These are phyloP conservation scores for Drosophila maculinotata DNA, from an alignment of 2,888 invertebrate species.

Conservation along the genomic window DNA sequence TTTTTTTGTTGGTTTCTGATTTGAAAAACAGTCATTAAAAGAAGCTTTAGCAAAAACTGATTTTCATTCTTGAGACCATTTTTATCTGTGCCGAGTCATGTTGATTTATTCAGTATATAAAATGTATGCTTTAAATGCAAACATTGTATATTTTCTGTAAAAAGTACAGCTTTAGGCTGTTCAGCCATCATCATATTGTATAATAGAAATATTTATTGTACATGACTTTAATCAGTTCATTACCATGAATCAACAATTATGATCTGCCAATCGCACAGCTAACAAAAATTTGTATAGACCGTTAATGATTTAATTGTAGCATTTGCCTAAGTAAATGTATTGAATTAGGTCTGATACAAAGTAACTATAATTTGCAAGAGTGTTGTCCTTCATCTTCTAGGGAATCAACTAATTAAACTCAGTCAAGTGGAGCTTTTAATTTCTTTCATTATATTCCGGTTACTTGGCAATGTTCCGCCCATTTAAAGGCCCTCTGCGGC, in stretches of 20 bases:
- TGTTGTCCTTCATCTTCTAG: background rate
- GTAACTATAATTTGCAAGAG: background rate
- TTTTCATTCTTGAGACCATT: too few species aligned
- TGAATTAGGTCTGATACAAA: conserved; percentile 11
- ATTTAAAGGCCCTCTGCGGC: background rate
- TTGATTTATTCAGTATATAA: background rate
- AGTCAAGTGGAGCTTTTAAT: background rate
- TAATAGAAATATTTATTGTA: background rate
- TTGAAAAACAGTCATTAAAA: too few species aligned
- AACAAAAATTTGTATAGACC: background rate
- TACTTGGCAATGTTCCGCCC: background rate
- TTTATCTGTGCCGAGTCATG: too few species aligned
- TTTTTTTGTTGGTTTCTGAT: too few species aligned
- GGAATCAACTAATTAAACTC: conserved; percentile 1
- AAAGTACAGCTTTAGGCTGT: too few species aligned
- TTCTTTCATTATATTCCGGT: conserved; percentile 4
- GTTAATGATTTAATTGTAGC: conserved; percentile 12
- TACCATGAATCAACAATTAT: background rate
- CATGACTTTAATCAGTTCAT: background rate
- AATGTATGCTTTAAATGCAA: too few species aligned
- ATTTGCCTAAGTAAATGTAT: conserved; percentile 18
- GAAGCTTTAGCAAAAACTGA: too few species aligned
- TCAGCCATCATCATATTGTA: too few species aligned
- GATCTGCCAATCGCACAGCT: background rate
- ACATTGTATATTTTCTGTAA: too few species aligned